Base-by-base conservation (phyloP, 2,113 vertebrate species). In the Butorides virescens region DNA sequence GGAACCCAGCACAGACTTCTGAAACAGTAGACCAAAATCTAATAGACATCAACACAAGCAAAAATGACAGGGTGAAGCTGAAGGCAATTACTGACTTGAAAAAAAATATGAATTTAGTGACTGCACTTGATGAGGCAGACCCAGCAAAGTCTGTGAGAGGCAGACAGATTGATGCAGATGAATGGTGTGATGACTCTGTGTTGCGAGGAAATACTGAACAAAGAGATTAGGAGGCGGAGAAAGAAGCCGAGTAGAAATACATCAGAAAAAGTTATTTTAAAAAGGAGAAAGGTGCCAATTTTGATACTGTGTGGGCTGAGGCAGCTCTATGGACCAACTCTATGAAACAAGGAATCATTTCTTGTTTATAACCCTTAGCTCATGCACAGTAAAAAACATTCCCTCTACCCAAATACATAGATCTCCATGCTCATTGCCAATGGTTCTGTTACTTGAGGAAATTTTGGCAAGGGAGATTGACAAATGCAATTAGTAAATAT, bases 111-210 rank as follows among this genome's bases (percentile, higher is more conserved):
- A 95, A 97, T 94, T 95, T 93, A 93, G 82, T 79, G 87, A 86
- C 92, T 97, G 77, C 59, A 47, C 75, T 95, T 87, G 90, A 94
- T 82, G 93, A 97, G 79, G 91, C 92, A 93, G 92, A 88, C 92
- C 89, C 92, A 96, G 88, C 93, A 95, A 91, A 93, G 90, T 92
- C 95, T 96, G 94, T 30, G 50, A 96, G 82, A 6, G 0, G 87
- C 72, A 93, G 91, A 90, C 89, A 95, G 93, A 94, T 79, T 93
- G 95, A 95, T 93, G 80, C 83, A 86, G 92, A 95, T 96, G 82
- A 97, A 96, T 91, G 77, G 77, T 91, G 79, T 92, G 86, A 87
- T 84, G 92, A 84, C 66, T 96, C 59, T 39, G 32, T 42, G 67
- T 49, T 14, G 37, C 2, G 1, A 90, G 70, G 26, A 88, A 90